Evolutionary conservation across 2,113 vertebrate genomes (phyloP), one percentile per base, ranked within the genome.

Genomic region (Scartelaos histophorus): DNA sequence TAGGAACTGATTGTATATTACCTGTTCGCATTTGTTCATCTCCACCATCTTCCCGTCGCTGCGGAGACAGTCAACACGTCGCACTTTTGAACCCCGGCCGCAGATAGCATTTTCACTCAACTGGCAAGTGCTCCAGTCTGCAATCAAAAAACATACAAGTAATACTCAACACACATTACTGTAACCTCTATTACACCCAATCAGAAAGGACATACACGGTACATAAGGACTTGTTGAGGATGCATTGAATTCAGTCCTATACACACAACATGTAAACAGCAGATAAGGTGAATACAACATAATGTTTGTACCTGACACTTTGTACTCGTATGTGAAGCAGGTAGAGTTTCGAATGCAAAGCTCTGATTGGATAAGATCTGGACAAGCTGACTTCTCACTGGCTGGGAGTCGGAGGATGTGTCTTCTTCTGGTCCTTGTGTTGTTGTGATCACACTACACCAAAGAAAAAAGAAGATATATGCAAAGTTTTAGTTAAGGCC

Each of bases 121-220:
- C 85, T 95, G 96, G 89, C 98, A 99, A 0, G 93, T 94, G 53
- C 97, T 98, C 98, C 98, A 99, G 38, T 95, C 98, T 99, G 87
- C 5, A 73, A 83, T 68, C 51, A 82, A 75, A 76, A 73, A 71
- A 82, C n/a, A 46, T 43, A 70, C 57, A 12, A 11, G 61, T 38
- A 17, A 78, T 49, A 68, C 71, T 54, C 72, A 49, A 71, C 75
- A 74, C 78, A 80, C 66, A 81, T 64, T 49, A 17, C 45, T 43
- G 16, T 45, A 43, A 67, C 62, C 38, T 38, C 43, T 17, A 16
- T 46, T 7, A 35, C 7, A 7, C 3, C 11, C 46, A n/a, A 34
- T 7, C 45, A 51, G 29, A 10, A 1, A 15, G 21, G 2, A 29
- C 25, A 13, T 21, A n/a, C 51, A 34, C 58, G 17, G 58, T 17